These are phyloP conservation scores for Onchidella celtica DNA, from an alignment of 2,888 invertebrate species.

Conservation along the genomic window DNA sequence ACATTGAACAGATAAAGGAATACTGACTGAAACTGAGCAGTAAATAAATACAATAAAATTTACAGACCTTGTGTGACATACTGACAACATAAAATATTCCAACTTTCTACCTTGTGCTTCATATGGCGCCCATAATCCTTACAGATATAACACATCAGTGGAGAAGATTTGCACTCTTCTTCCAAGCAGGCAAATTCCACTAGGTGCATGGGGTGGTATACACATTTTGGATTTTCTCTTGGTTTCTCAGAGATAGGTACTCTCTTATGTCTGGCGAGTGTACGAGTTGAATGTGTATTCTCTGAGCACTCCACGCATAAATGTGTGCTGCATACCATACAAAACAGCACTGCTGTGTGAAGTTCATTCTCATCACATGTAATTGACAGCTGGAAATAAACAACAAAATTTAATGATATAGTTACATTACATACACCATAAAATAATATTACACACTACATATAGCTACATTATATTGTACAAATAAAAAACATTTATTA, in stretches of 20 bases:
- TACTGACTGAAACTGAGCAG: no score
- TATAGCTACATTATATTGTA: no score
- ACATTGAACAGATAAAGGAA: no score
- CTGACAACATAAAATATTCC: no score
- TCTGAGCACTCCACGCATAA: conserved; percentile 83
- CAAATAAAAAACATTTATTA: no score
- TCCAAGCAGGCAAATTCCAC: conserved; percentile 84
- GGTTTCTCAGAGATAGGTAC: conserved; percentile 84
- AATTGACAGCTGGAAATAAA: conserved; percentile 77
- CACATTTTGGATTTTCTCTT: conserved; percentile 82
- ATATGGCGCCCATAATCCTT: conserved; percentile 84
- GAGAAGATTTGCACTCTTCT: conserved; percentile 82
- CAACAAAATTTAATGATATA: no score
- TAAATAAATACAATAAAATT: no score
- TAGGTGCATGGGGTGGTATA: conserved; percentile 82
- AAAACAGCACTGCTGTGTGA: conserved; percentile 83
- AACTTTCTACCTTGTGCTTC: conserved; percentile 83
- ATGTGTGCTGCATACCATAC: conserved; percentile 83
- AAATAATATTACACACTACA: no score
- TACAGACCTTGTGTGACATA: no score
- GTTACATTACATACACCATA: no score
- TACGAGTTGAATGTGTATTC: conserved; percentile 82
- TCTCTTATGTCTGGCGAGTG: conserved; percentile 82
- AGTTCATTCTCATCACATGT: conserved; percentile 83
- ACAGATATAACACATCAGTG: conserved; percentile 84